Conservation (phyloP, 2,113 vertebrate genomes). For the Ursus arctos region DNA sequence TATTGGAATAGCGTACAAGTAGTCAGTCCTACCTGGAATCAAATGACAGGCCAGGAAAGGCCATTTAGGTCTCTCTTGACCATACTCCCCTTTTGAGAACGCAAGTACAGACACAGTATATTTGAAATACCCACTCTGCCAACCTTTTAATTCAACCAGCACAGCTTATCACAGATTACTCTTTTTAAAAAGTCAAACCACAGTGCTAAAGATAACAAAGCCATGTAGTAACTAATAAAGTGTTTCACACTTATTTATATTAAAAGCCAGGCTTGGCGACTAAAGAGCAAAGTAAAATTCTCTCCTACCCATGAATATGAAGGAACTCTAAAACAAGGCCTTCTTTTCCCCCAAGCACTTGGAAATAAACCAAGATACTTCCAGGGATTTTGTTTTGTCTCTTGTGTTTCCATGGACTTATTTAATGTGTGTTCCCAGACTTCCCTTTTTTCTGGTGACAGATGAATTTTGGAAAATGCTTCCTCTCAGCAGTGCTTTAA, state of each 20-base stretch:
- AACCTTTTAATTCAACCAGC: neutral
- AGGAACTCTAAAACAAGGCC: neutral
- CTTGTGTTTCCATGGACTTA: neutral
- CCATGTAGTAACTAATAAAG: neutral
- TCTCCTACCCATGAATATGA: neutral
- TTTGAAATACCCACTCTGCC: neutral
- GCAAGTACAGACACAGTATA: neutral
- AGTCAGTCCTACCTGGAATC: neutral
- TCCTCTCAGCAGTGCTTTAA: neutral
- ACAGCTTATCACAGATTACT: neutral
- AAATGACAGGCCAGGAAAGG: neutral
- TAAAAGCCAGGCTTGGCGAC: neutral
- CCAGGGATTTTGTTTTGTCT: neutral
- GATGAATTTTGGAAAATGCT: neutral
- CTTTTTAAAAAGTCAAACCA: slow-evolving; percentile 36
- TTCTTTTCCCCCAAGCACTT: neutral
- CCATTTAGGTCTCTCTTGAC: neutral
- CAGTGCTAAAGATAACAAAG: neutral
- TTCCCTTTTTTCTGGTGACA: neutral
- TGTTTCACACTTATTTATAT: neutral
- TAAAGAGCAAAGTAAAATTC: neutral
- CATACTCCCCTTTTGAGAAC: neutral
- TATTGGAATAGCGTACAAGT: neutral
- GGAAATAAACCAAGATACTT: slow-evolving; percentile 44
- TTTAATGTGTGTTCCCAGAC: neutral